Evolutionary conservation across 2,888 invertebrate species (phyloP).

Genomic region (Rhogogaster chlorosoma): DNA sequence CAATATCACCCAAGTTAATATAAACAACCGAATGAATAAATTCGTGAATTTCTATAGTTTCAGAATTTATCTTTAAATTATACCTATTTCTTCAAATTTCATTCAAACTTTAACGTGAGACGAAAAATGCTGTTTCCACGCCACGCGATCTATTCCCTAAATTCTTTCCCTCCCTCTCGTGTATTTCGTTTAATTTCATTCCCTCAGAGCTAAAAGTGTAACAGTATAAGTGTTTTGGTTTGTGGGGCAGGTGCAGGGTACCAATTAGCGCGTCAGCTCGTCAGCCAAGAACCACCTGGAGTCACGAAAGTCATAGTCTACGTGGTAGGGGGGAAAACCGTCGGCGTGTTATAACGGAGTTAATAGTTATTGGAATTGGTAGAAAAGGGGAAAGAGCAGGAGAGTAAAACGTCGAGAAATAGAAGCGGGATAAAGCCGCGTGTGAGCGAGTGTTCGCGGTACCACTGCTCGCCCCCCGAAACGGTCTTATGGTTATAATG

Average conservation of each 20-base stretch:
- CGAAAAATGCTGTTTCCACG: background rate
- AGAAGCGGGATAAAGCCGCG: background rate
- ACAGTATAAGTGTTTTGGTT: background rate
- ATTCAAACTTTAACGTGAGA: background rate
- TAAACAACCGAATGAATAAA: too few species aligned
- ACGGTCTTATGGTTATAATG: slow-evolving; percentile 38
- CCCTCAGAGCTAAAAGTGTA: background rate
- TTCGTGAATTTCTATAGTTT: too few species aligned
- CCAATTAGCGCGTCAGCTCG: slow-evolving; percentile 25
- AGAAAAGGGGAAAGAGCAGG: background rate
- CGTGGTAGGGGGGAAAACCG: background rate
- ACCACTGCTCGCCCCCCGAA: background rate
- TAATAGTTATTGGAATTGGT: slow-evolving; percentile 39
- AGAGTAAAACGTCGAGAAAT: background rate
- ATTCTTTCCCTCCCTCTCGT: too few species aligned
- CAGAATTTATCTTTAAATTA: too few species aligned
- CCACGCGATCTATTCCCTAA: too few species aligned
- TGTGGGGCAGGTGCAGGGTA: background rate
- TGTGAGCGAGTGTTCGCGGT: background rate
- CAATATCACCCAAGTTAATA: too few species aligned
- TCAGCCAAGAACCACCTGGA: slow-evolving; percentile 27
- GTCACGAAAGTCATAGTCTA: slow-evolving; percentile 12
- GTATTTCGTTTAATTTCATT: background rate
- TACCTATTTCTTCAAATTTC: background rate
- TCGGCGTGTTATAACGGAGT: background rate